Base-by-base conservation (phyloP, 2,113 vertebrate species). In the Oncorhynchus masou region DNA sequence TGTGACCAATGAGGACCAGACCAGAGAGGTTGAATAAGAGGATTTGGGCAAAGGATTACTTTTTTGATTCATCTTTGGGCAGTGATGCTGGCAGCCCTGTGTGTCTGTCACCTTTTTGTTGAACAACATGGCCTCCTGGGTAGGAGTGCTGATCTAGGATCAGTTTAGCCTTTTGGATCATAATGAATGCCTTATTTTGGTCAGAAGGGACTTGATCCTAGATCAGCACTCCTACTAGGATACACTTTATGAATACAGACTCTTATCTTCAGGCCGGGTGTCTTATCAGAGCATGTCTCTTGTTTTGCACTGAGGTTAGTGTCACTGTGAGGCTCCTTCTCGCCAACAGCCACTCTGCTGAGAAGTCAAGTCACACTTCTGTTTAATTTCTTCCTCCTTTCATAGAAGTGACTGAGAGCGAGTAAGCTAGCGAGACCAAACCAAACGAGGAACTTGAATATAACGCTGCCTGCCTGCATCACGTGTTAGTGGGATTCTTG, bases 21-120 rank as follows among this genome's bases (percentile, higher is more conserved):
- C 24, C 19, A 54, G 75, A 29, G 15, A 71, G 66, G 69, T 77
- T 49, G 29, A 82, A 76, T 79, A 79, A 83, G 76, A 83, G 77
- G 82, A 79, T 85, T 81, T 62, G 34, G 71, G 24, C 75, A 75
- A 34, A 3, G 51, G 72, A 75, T 78, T 77, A 65, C 39, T 29
- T 78, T 25, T 65, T 83, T 66, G 51, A 60, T 79, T 72, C 2
- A 54, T 72, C 45, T 74, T 79, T n/a, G 11, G 16, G 24, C 29
- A 74, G 57, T 20, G 16, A 68, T 8, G 20, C 27, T 34, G 8
- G 19, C 31, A 39, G 67, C 59, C 5, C 54, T 57, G 3, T 57
- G 13, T 57, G 19, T n/a, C 59, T 62, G 59, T 62, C 59, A 5
- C 6, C 54, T 20, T 19, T 19, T 57, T 57, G 54, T 57, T 15